Evolutionary conservation across 2,888 invertebrate species (phyloP), one percentile per base, ranked within the genome.

Genomic region (Drosophila monieri): DNA sequence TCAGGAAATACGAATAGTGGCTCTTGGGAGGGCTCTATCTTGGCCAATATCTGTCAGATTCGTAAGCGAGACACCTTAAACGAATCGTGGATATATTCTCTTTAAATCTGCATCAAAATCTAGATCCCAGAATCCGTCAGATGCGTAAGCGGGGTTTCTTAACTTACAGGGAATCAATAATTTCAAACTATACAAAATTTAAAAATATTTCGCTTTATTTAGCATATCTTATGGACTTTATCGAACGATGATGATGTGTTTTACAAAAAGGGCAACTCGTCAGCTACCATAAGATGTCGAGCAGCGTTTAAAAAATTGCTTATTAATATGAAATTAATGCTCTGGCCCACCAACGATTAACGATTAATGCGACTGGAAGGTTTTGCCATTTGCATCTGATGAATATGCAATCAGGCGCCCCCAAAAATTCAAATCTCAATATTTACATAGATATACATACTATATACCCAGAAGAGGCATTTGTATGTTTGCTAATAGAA

Each of bases 241-340:
- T 23, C 64, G 27, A 64, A 64, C 52, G 52, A 64, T 51, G 62
- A 51, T 53, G 44, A 64, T 64, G 37, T 47, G 53, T 49, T 56
- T 66, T 44, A 56, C 35, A 23, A 44, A 44, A 23, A 30, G 68
- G 66, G 48, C 58, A 57, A 41, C 51, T 58, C 58, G 67, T 68
- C 67, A 67, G 67, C 53, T 53, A 71, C 73, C 58, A 73, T 86
- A 80, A 84, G 78, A 86, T 86, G 70, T 73, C 77, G 77, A 80
- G 73, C 65, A 66, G 71, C 69, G 56, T 49, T 52, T 73, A 78
- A 81, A 86, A 80, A 85, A 81, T 81, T 67, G 87, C 81, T 81
- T 81, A 81, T 87, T 81, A 87, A 81, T 81, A 69, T 76, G 70
- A 81, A 86, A 84, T 76, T 84, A 81, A 81, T 81, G 76, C 81